Percentiles rank a stretch among this genome's conserved stretches.
Conservation (phyloP, 2,113 vertebrate genomes). For the Pitta sordida region DNA sequence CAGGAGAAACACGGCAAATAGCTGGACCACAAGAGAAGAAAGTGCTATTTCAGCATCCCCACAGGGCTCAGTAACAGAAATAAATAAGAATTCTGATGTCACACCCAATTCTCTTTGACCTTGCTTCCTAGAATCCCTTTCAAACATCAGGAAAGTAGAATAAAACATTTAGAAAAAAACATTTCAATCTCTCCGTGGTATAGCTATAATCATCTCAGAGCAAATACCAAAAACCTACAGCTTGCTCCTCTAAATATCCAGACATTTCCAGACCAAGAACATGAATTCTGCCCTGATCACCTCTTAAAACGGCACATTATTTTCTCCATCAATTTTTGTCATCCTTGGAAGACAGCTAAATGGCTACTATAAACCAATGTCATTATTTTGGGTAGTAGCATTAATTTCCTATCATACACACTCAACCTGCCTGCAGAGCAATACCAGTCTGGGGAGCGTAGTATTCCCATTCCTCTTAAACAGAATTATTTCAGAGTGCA, state of each 20-base stretch:
- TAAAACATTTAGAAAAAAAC: neutral
- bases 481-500: neutral
- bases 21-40: neutral
- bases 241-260: neutral
- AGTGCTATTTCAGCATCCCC: neutral
- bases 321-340: neutral
- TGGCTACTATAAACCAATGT: neutral
- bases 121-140: constrained; percentile 2
- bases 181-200: neutral
- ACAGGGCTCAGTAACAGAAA: neutral
- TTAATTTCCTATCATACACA: neutral
- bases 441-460: neutral
- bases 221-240: neutral
- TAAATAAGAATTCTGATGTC: neutral
- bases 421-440: neutral
- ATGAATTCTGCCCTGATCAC: neutral
- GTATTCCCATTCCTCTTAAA: neutral
- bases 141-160: neutral
- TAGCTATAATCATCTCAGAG: neutral
- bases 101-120: neutral
- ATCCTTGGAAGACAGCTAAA: neutral
- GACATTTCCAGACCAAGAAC: neutral
- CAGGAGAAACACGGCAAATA: neutral
- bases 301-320: neutral
- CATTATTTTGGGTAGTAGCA: neutral